Evolutionary conservation across 1,140 invertebrate genomes (phyloP), one percentile per base, ranked within the genome.

Genomic region (Araneus ventricosus): DNA sequence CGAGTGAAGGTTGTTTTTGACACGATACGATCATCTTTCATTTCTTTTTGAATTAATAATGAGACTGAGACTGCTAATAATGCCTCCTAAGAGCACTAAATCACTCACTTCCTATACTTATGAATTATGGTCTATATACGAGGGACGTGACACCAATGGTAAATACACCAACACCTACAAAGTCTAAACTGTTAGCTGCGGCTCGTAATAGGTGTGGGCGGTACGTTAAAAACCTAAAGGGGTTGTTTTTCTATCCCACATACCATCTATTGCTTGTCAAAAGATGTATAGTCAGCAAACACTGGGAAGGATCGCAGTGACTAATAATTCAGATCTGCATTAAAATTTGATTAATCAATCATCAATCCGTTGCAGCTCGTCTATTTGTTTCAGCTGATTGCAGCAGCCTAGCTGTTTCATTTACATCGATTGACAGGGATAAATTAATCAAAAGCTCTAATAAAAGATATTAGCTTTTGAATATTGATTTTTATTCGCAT

Each of bases 1-100:
- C 41, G n/a, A 24, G 82, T 52, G 82, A 75, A 30, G 70, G 70
- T 37, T 75, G 41, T 84, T 84, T 86, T 57, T 57, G 90, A 92
- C 82, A 67, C n/a, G 82, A 70, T 10, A 17, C 22, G 61, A 41
- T 70, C 91, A 93, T 93, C 70, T 84, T 88, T 93, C 85, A 93
- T 93, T 93, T 59, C 91, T 93, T 87, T 88, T 52, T 79, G 91
- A 93, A 93, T 93, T 86, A 93, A 79, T 93, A 93, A 93, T 88
- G 37, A n/a, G 41, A 34, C 8, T 20, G 10, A 70, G 80, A 39
- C 82, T 80, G 59, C 67, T 79, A 87, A 79, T 87, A 93, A 87
- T 75, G 41, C 61, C 24, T 61, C 91, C 61, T 39, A 87, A 85
- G 82, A 67, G 82, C 82, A 67, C 34, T 92, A 92, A 93, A 93